A percentile compares a stretch with the other conserved stretches of the same genome.
phyloP scores from a whole-genome alignment of 2,113 vertebrate species.

The Larimichthys crocea region DNA sequence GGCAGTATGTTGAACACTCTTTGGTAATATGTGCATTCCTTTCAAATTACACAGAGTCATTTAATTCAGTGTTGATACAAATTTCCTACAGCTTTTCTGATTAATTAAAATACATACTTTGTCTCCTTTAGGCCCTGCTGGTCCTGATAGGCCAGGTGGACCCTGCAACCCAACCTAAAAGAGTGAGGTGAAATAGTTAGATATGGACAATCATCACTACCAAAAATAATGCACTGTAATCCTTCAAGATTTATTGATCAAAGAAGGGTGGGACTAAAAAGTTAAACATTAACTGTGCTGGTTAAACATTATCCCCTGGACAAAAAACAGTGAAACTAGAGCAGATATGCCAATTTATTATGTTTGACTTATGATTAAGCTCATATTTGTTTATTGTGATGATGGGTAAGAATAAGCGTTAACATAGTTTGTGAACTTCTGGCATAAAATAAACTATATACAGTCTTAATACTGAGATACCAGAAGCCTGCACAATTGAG shows the following conservation, averaged over 20 bases:
- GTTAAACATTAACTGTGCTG: too few species aligned
- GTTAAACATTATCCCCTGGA: background rate
- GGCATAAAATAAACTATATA: background rate
- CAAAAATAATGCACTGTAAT: background rate
- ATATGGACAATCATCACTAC: background rate
- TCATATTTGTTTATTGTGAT: background rate
- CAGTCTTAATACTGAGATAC: background rate
- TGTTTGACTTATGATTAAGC: background rate
- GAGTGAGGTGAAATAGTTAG: background rate
- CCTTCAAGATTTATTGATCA: rapidly evolving
- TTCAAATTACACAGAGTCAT: background rate
- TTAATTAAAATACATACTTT: conserved; percentile 71
- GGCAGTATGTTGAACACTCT: background rate
- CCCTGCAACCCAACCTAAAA: conserved; percentile 74
- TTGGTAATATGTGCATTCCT: background rate
- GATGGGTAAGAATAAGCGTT: background rate
- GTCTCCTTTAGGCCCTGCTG: conserved; percentile 81
- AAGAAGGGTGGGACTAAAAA: background rate
- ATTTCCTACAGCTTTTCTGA: background rate
- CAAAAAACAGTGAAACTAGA: background rate
- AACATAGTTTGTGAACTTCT: background rate
- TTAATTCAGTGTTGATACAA: background rate
- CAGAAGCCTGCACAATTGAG: background rate
- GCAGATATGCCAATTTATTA: background rate
- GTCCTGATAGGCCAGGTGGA: conserved; percentile 74